Percentiles rank a stretch among this genome's conserved stretches.
These are phyloP conservation scores for Dendrolimus houi DNA, from an alignment of 2,888 invertebrate genomes.

Conservation along the genomic window DNA sequence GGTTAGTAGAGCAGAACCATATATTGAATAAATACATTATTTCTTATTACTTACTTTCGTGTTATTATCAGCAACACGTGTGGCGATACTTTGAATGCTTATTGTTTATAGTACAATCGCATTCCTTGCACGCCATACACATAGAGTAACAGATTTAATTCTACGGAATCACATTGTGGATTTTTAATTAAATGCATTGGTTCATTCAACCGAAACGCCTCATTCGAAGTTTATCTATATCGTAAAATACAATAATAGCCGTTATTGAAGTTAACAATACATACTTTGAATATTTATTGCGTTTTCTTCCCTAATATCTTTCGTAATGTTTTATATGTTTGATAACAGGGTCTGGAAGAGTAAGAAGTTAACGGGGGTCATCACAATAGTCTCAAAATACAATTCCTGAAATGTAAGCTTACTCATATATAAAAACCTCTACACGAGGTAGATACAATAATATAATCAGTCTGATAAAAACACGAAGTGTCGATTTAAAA, in stretches of 20 bases:
- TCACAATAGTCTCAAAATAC: too few relatives aligned
- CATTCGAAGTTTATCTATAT: not conserved
- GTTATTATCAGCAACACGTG: conserved; percentile 9
- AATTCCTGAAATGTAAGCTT: too few relatives aligned
- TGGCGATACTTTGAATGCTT: conserved; percentile 1
- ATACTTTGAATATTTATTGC: not conserved
- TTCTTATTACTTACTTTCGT: too few relatives aligned
- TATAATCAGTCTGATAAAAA: too few relatives aligned
- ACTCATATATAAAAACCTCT: too few relatives aligned
- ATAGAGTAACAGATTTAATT: conserved; percentile 11
- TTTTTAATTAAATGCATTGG: conserved; percentile 14
- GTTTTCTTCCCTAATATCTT: not conserved
- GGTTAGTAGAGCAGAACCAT: too few relatives aligned
- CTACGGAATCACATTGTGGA: conserved; percentile 14
- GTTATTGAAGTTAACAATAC: not conserved
- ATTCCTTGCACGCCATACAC: conserved; percentile 25
- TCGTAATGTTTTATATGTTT: too few relatives aligned
- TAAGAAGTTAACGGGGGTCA: too few relatives aligned
- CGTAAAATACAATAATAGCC: not conserved
- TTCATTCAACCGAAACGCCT: conserved; percentile 12
- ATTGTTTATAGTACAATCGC: conserved; percentile 23
- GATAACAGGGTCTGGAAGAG: too few relatives aligned
- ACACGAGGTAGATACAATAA: too few relatives aligned
- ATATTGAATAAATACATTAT: too few relatives aligned
- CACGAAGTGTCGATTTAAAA: too few relatives aligned